Base-by-base conservation (phyloP, 35 echinoderm and acorn worm genomes). In the Strongylocentrotus purpuratus region DNA sequence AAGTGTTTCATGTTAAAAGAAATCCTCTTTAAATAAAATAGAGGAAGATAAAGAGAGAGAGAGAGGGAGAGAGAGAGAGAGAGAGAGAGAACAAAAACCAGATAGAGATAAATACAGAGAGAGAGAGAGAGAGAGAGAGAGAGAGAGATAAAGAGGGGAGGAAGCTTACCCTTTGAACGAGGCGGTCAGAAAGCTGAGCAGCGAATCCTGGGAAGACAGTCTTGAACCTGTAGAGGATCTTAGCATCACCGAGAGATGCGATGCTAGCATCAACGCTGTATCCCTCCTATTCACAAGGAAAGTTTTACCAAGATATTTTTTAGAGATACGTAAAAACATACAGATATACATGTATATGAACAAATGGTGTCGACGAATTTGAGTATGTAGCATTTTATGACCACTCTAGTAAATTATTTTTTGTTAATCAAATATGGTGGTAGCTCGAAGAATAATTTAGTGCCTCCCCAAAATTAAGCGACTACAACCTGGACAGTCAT, bases 191-290 rank as follows among this genome's bases (percentile, higher is more conserved):
- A 28, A 92, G 91, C n/a, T 55, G 91, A 48, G 91, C 91, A 92
- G 91, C 91, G 48, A 92, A 92, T 92, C 91, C 91, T 18, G 91
- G 46, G 91, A 92, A 92, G 13, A 92, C 91, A 12, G 32, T 92
- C 45, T 31, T 46, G 47, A 45, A 92, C 46, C 47, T 92, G 91
- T 48, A 92, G 4, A 92, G n/a, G n/a, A 92, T 55, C n/a, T 92
- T 55, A 33, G 45, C 48, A 33, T 92, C 47, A 48, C 91, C 45
- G 91, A 92, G 91, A 31, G 13, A 18, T 1, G 91, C 32, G 47
- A 92, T 92, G 61, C 61, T 70, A 14, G 22, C 25, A 70, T 70
- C 61, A 14, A 70, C 25, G 22, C 61, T 70, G 61, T 70, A 5
- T 70, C 61, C 61, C 61, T 70, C 61, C 61, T 70, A 13, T 50